A percentile compares a stretch with the other conserved stretches of the same genome.
phyloP scores from a whole-genome alignment of 2,113 vertebrate species.

The Etia nguti region DNA sequence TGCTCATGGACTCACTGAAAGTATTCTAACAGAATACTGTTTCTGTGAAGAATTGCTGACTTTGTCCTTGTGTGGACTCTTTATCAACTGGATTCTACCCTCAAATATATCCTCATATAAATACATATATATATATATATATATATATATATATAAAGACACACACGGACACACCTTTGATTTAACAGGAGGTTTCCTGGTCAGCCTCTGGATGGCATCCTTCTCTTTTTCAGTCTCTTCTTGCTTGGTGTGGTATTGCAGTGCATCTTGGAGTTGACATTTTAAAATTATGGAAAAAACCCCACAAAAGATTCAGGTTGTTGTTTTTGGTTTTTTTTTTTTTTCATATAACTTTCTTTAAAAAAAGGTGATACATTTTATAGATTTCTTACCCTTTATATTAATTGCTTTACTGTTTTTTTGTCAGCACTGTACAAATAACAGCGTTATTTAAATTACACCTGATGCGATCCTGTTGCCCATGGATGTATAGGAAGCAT shows the following conservation, averaged over 20 bases:
- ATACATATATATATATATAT: fast-evolving
- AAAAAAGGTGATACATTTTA: background rate
- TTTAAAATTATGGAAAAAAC: background rate
- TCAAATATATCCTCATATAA: background rate
- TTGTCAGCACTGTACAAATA: background rate
- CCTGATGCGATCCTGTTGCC: background rate
- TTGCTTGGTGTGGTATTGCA: conserved; percentile 31
- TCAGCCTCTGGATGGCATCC: conserved; percentile 23
- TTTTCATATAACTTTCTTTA: background rate
- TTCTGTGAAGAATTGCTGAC: background rate
- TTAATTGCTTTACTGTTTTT: background rate
- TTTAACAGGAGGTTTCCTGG: background rate
- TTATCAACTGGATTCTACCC: background rate
- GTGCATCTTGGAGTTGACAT: conserved; percentile 26
- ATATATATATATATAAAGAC: background rate
- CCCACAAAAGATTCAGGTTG: background rate
- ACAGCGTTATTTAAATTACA: background rate
- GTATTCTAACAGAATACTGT: background rate
- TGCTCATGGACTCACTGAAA: background rate
- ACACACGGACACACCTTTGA: background rate
- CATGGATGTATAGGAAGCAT: background rate
- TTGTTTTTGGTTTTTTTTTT: fast-evolving
- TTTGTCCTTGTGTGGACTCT: background rate
- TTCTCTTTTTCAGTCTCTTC: background rate
- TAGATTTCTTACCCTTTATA: background rate